phyloP scores from a whole-genome alignment of 2,797 vertebrate genomes.

The Trichosurus vulpecula region DNA sequence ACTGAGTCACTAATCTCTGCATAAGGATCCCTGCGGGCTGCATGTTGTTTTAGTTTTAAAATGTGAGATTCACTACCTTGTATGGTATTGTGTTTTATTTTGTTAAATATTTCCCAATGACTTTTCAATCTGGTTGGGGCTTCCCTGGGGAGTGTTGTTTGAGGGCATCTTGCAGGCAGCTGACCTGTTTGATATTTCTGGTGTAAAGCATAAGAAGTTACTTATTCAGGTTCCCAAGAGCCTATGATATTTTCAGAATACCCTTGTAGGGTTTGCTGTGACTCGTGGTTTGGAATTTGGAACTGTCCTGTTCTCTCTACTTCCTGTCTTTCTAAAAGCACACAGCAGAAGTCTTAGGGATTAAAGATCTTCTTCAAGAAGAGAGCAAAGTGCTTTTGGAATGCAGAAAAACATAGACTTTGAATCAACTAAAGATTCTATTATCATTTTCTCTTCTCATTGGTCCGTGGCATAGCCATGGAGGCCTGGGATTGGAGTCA shows the following conservation, averaged over 20 bases:
- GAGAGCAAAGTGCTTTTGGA: not conserved
- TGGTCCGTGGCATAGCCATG: not conserved
- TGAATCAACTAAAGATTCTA: constrained; percentile 10
- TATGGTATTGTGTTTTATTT: not conserved
- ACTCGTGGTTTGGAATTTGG: not conserved
- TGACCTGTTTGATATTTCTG: not conserved
- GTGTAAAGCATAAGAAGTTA: constrained; percentile 19
- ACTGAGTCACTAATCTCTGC: not conserved
- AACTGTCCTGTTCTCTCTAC: not conserved
- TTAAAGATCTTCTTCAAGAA: not conserved
- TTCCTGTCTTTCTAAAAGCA: constrained; percentile 9
- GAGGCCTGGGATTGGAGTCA: not conserved
- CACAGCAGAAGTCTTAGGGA: constrained; percentile 12
- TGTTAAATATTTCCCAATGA: not conserved
- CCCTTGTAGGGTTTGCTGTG: not conserved
- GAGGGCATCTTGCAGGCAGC: not conserved
- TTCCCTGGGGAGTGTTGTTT: not conserved
- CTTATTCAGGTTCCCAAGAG: constrained; percentile 5
- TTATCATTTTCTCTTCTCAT: not conserved
- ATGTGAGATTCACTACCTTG: not conserved
- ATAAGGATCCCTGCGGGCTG: not conserved
- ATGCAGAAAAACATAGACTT: constrained; percentile 25
- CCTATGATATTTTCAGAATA: constrained; percentile 13
- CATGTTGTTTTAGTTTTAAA: not conserved
- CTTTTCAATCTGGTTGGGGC: not conserved